A percentile compares a stretch with the other conserved stretches of the same genome.
These are phyloP conservation scores for Phalera bucephala DNA, from an alignment of 2,888 invertebrate genomes.

Conservation along the genomic window DNA sequence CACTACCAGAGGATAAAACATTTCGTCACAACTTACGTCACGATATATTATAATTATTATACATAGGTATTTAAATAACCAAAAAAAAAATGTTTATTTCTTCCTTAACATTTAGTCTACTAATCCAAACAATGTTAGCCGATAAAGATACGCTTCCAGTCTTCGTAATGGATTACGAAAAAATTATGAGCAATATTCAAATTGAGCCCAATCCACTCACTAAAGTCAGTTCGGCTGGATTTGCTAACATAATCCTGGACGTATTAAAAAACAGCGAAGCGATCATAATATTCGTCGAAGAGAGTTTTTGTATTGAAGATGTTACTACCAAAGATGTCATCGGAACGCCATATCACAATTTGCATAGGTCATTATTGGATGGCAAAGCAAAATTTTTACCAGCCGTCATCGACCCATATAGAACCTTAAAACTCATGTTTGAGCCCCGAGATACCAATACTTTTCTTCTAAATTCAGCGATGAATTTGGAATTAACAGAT, in stretches of 20 bases:
- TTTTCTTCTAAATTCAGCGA: conserved; percentile 31
- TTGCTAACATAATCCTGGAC: conserved; percentile 42
- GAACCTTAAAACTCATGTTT: conserved; percentile 36
- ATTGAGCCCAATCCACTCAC: conserved; percentile 48
- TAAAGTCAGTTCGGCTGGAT: conserved; percentile 33
- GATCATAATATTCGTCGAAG: conserved; percentile 57
- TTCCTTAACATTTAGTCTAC: conserved; percentile 4
- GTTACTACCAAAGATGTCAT: conserved; percentile 42
- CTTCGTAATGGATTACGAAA: conserved; percentile 48
- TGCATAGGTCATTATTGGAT: conserved; percentile 34
- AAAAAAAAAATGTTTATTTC: conserved; percentile 8
- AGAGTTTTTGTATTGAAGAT: conserved; percentile 55
- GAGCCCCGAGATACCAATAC: conserved; percentile 34
- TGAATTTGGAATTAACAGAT: conserved; percentile 36
- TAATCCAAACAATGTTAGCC: conserved; percentile 14
- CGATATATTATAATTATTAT: no score
- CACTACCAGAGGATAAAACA: no score
- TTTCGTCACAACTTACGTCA: no score
- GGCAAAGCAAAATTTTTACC: conserved; percentile 53
- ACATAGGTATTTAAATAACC: no score
- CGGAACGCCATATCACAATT: conserved; percentile 48
- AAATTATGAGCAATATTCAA: conserved; percentile 26
- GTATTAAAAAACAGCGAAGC: conserved; percentile 35
- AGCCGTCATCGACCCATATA: conserved; percentile 46
- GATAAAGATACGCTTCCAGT: conserved; percentile 45